Evolutionary conservation across 2,888 invertebrate species (phyloP), one percentile per base, ranked within the genome.

Genomic region (Bugulina stolonifera): DNA sequence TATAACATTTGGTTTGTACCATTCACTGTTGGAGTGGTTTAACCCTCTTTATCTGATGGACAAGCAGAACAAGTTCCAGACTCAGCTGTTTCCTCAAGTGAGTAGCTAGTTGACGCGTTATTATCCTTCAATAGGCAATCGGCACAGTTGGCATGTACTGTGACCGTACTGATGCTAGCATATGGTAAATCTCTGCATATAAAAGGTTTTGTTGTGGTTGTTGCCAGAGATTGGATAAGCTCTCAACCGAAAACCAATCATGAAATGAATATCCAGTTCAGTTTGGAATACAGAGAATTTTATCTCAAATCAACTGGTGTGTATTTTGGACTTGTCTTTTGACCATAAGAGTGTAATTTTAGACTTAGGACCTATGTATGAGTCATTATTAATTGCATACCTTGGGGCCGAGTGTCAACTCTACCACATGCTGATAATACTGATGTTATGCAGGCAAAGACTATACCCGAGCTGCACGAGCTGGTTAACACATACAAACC

Each of bases 401-500:
- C n/a, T n/a, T n/a, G n/a, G n/a, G n/a, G n/a, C 22, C 52, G 22
- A 22, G 22, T 52, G 22, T 52, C 10, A 52, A 52, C 14, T 22
- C 22, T 22, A 52, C 10, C 10, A 22, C 10, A 52, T 14, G 14
- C 25, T 73, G 14, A 29, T 57, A n/a, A 54, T 54, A 71, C 58
- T n/a, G 35, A 52, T 14, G 14, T 55, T 43, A 32, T 52, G 35
- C 75, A 83, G 83, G 64, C 71, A 27, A 83, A 83, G 75, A 77
- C 82, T 1, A 74, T 83, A 73, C 83, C 84, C 14, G 94, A 95
- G 83, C 86, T 95, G 79, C 87, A 89, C 75, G 94, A 94, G 81
- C 75, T 84, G 35, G 81, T 83, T 0, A 79, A 79, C 32, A 76
- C 71, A 0, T 84, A 84, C 73, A 76, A 82, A 72, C 84, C 84